A percentile compares a stretch with the other conserved stretches of the same genome.
Evolutionary conservation across 2,797 vertebrate genomes (phyloP).

Genomic region (Calcarius lapponicus): DNA sequence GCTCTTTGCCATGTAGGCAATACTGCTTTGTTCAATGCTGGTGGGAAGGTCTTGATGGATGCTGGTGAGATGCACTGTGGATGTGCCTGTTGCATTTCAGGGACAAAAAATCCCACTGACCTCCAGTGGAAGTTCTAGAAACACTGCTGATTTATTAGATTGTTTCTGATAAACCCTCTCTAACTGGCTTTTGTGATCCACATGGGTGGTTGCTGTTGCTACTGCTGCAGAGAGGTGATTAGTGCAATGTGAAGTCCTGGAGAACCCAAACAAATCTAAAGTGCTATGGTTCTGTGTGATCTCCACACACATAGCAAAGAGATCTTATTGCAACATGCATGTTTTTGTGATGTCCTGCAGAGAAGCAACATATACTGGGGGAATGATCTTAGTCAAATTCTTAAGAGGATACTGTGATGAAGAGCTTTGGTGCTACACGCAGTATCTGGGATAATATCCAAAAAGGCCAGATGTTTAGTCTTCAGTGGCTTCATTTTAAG

Average conservation of each 20-base stretch:
- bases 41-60: background rate
- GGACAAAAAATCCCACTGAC: background rate
- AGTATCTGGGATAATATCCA: conserved; percentile 34
- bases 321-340: background rate
- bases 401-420: background rate
- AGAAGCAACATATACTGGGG: background rate
- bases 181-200: background rate
- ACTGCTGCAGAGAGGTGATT: background rate
- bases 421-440: background rate
- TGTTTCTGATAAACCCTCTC: background rate
- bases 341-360: background rate
- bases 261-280: background rate
- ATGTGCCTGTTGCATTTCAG: background rate
- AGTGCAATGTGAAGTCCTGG: background rate
- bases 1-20: background rate
- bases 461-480: conserved; percentile 35
- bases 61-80: background rate
- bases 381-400: conserved; percentile 17
- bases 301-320: background rate
- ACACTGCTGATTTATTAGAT: background rate
- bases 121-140: background rate
- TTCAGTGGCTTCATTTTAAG: conserved; percentile 38
- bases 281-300: background rate
- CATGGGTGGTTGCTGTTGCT: background rate
- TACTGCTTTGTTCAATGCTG: background rate